Percentiles rank a stretch among this genome's conserved stretches.
Evolutionary conservation across 2,797 vertebrate species (phyloP).

Genomic region (Microcaecilia unicolor): DNA sequence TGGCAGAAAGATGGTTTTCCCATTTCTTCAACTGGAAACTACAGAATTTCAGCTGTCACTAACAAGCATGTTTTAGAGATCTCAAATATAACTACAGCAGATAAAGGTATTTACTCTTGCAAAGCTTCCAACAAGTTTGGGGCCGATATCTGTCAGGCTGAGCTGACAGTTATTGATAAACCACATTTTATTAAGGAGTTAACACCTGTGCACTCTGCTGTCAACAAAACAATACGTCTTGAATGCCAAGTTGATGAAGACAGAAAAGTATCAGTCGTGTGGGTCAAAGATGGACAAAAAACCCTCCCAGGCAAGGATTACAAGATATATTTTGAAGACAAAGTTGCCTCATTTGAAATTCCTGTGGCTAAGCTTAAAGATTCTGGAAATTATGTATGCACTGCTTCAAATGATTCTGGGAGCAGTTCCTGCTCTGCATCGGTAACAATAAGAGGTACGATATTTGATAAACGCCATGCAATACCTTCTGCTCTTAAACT

Average conservation of each 20-base stretch:
- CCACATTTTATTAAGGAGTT: constrained; percentile 79
- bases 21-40: constrained; percentile 64
- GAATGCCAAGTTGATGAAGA: constrained; percentile 96
- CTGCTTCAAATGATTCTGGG: constrained; percentile 87
- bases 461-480: not conserved
- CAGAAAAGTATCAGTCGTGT: constrained; percentile 77
- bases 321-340: constrained; percentile 93
- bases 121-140: constrained; percentile 93
- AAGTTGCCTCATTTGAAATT: constrained; percentile 87
- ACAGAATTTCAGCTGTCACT: constrained; percentile 69
- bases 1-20: constrained; percentile 92
- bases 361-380: constrained; percentile 88
- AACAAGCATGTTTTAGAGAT: constrained; percentile 86
- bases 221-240: constrained; percentile 78
- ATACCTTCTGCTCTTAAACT: not conserved
- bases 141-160: constrained; percentile 76
- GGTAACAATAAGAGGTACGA: constrained; percentile 90
- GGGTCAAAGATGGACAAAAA: constrained; percentile 88
- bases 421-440: constrained; percentile 75
- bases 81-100: constrained; percentile 59
- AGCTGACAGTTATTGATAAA: constrained; percentile 79
- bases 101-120: constrained; percentile 86
- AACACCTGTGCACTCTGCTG: constrained; percentile 68
- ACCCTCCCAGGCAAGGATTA: constrained; percentile 87
- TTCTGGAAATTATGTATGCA: constrained; percentile 86